These are phyloP conservation scores for Monopterus albus DNA, from an alignment of 2,113 vertebrate species.

Conservation along the genomic window DNA sequence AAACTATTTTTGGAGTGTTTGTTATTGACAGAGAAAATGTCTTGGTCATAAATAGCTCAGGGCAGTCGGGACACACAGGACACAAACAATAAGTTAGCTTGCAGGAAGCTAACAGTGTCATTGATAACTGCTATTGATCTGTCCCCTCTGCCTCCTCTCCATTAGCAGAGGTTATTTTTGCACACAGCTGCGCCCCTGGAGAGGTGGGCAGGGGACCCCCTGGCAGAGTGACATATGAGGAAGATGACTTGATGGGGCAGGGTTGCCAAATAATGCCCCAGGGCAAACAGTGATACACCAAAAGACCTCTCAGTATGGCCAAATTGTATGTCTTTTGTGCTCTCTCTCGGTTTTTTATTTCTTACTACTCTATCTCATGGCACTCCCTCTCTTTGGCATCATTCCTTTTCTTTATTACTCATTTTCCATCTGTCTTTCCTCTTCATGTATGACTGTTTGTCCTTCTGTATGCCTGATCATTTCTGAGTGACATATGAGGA, in stretches of 20 bases:
- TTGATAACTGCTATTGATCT: constrained; percentile 80
- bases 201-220: constrained; percentile 69
- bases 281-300: constrained; percentile 58
- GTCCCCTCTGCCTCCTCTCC: constrained; percentile 59
- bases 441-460: constrained; percentile 22
- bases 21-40: constrained; percentile 25
- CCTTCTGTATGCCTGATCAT: constrained; percentile 43
- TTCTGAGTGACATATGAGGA: constrained; percentile 64
- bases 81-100: constrained; percentile 58
- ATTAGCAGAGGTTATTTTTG: constrained; percentile 73
- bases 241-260: constrained; percentile 49
- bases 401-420: constrained; percentile 16
- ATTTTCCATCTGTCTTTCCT: constrained; percentile 54
- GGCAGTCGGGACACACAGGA: constrained; percentile 23
- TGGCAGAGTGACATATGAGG: constrained; percentile 74
- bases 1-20: constrained; percentile 25
- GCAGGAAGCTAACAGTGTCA: constrained; percentile 72
- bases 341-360: neutral
- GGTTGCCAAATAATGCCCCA: constrained; percentile 61
- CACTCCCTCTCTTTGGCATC: neutral
- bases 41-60: constrained; percentile 46
- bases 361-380: too few relatives aligned
- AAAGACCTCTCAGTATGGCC: constrained; percentile 40
- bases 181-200: constrained; percentile 60
- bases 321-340: constrained; percentile 40